Conservation (phyloP, 30 jellyfish, hydroid and myxozoan genomes). For the Morbakka virulenta region DNA sequence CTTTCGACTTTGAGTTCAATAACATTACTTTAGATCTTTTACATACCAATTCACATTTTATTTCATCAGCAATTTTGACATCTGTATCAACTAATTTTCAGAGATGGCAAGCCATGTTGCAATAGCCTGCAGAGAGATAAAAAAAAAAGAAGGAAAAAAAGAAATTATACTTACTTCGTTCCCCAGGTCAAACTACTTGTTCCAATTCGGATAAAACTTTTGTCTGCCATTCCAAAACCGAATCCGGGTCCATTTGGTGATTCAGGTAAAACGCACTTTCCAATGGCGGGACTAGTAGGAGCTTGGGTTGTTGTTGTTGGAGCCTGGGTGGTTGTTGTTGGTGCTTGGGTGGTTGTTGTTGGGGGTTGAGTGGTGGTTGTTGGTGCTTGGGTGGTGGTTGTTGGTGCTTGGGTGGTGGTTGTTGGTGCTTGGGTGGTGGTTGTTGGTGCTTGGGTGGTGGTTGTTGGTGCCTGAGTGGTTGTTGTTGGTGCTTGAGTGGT, state of each 20-base stretch:
- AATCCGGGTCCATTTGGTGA: slow-evolving; percentile 43
- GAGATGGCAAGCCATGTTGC: too few relatives aligned
- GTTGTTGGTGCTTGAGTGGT: slow-evolving; percentile 20
- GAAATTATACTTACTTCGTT: too few relatives aligned
- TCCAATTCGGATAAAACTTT: slow-evolving; percentile 59
- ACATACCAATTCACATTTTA: too few relatives aligned
- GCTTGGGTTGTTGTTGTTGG: slow-evolving; percentile 24
- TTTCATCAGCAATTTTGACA: too few relatives aligned
- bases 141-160: too few relatives aligned
- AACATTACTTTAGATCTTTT: too few relatives aligned
- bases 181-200: too few relatives aligned
- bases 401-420: slow-evolving; percentile 42
- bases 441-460: slow-evolving; percentile 5
- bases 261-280: slow-evolving; percentile 23
- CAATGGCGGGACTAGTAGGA: slow-evolving; percentile 44
- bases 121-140: too few relatives aligned
- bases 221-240: slow-evolving; percentile 69
- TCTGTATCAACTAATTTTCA: too few relatives aligned
- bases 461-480: slow-evolving; percentile 5
- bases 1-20: too few relatives aligned
- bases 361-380: slow-evolving; percentile 40
- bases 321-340: slow-evolving; percentile 30
- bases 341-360: slow-evolving; percentile 58
- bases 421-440: slow-evolving; percentile 37
- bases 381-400: slow-evolving; percentile 37